A percentile compares a stretch with the other conserved stretches of the same genome.
Conservation (phyloP, 1,140 invertebrate genomes). For the Drosophila setifemur region DNA sequence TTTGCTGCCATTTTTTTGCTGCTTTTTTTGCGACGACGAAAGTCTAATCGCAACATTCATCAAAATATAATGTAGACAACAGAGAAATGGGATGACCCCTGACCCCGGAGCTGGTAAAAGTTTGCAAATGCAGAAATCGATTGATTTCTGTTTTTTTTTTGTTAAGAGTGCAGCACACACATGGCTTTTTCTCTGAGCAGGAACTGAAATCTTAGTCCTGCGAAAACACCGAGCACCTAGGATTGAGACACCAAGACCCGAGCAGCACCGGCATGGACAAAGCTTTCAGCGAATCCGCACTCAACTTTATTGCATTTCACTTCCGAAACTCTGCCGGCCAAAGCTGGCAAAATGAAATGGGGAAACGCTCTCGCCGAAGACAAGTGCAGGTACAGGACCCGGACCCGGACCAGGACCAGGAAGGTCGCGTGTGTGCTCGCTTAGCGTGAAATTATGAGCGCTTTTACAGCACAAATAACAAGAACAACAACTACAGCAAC, state of each 20-base stretch:
- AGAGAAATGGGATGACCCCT: neutral
- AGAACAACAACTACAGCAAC: conserved; percentile 29
- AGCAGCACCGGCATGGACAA: neutral
- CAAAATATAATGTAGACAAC: conserved; percentile 46
- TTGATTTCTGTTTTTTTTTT: neutral
- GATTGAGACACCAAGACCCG: neutral
- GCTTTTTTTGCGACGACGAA: neutral
- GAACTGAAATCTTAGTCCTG: no score
- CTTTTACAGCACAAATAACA: conserved; percentile 40
- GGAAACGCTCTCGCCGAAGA: conserved; percentile 5
- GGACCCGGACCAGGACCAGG: neutral
- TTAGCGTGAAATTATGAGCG: conserved; percentile 75
- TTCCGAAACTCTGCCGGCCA: no score
- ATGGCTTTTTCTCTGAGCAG: no score
- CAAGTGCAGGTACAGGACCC: conserved; percentile 21
- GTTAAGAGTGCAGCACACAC: no score
- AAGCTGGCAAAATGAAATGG: no score
- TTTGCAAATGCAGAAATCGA: conserved; percentile 9
- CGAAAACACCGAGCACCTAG: neutral
- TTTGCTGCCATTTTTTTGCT: neutral
- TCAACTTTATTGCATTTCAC: conserved; percentile 75
- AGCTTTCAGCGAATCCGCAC: conserved; percentile 33
- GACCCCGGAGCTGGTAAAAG: neutral
- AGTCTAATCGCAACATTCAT: conserved; percentile 45
- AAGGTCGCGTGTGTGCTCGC: conserved; percentile 55